Percentiles rank a stretch among this genome's conserved stretches.
Evolutionary conservation across 1,140 invertebrate genomes (phyloP).

Genomic region (Lordiphosa clarofinis): DNA sequence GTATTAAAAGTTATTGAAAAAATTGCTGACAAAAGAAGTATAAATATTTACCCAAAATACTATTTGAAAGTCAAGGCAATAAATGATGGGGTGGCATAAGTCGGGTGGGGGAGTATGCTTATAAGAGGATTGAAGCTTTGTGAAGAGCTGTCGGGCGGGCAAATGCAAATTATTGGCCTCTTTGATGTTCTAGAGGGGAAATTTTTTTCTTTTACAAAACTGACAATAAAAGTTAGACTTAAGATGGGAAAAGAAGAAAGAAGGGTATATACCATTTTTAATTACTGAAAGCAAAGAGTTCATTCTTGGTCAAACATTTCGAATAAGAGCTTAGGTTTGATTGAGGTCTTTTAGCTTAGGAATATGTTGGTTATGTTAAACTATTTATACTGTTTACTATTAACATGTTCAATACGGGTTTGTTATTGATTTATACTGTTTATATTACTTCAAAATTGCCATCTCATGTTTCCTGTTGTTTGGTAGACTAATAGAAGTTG

Average conservation of each 20-base stretch:
- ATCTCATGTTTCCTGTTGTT: too few species aligned
- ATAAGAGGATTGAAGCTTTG: constrained; percentile 40
- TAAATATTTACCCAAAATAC: constrained; percentile 77
- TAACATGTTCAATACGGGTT: too few species aligned
- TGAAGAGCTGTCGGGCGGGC: constrained; percentile 34
- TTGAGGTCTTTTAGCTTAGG: too few species aligned
- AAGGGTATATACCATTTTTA: constrained; percentile 8
- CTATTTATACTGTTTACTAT: too few species aligned
- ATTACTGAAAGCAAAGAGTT: constrained; percentile 13
- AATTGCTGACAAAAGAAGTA: constrained; percentile 77
- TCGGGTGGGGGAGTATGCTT: not conserved
- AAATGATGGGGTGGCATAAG: constrained; percentile 1
- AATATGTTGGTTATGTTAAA: too few species aligned
- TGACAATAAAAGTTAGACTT: constrained; percentile 4
- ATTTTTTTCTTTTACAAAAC: constrained; percentile 3
- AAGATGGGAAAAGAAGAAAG: constrained; percentile 14
- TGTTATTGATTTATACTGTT: too few species aligned
- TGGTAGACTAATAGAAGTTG: too few species aligned
- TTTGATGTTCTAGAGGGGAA: constrained; percentile 34
- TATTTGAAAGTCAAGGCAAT: constrained; percentile 58
- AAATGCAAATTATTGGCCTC: constrained; percentile 45
- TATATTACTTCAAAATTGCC: too few species aligned
- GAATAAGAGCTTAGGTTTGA: not conserved
- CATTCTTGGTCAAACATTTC: not conserved
- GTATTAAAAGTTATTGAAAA: constrained; percentile 78